A percentile compares a stretch with the other conserved stretches of the same genome.
phyloP scores from a whole-genome alignment of 2,888 invertebrate species.

The Drosophila barbarae region DNA sequence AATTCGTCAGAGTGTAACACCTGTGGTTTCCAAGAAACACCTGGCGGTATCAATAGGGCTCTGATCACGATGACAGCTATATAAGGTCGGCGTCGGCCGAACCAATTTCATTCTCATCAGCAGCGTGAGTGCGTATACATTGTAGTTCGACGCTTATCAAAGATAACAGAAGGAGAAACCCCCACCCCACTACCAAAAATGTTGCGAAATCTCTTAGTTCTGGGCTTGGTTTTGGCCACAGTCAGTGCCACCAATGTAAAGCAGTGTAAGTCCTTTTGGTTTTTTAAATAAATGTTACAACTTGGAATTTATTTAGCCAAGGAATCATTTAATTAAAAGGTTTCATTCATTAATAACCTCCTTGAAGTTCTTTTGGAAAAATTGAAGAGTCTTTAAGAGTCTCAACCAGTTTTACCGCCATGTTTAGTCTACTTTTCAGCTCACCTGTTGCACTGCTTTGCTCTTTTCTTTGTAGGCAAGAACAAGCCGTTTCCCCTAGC shows the following conservation, averaged over 20 bases:
- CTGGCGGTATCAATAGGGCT: constrained; percentile 45
- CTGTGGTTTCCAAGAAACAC: constrained; percentile 48
- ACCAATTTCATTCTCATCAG: constrained; percentile 44
- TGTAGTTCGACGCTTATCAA: neutral
- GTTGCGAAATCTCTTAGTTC: constrained; percentile 47
- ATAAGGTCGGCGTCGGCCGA: constrained; percentile 42
- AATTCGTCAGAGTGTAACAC: constrained; percentile 36
- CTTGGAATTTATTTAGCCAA: neutral
- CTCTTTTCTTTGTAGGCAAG: constrained; percentile 41
- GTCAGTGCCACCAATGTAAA: constrained; percentile 46
- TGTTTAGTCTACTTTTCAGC: constrained; percentile 26
- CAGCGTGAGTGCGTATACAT: constrained; percentile 21
- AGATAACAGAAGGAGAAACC: neutral
- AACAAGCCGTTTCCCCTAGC: constrained; percentile 61
- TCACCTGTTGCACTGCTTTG: constrained; percentile 19
- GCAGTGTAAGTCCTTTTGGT: constrained; percentile 53
- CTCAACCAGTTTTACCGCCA: neutral
- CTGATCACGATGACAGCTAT: constrained; percentile 49
- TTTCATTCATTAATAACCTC: constrained; percentile 3
- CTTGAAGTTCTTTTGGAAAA: constrained; percentile 1
- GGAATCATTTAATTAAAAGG: neutral
- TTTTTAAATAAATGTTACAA: neutral
- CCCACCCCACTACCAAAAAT: constrained; percentile 30
- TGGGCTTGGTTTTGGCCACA: constrained; percentile 31
- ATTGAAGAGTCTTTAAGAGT: neutral